These are phyloP conservation scores for Galaxea fascicularis DNA, from an alignment of 92 coral and sea anemone species.

Conservation along the genomic window DNA sequence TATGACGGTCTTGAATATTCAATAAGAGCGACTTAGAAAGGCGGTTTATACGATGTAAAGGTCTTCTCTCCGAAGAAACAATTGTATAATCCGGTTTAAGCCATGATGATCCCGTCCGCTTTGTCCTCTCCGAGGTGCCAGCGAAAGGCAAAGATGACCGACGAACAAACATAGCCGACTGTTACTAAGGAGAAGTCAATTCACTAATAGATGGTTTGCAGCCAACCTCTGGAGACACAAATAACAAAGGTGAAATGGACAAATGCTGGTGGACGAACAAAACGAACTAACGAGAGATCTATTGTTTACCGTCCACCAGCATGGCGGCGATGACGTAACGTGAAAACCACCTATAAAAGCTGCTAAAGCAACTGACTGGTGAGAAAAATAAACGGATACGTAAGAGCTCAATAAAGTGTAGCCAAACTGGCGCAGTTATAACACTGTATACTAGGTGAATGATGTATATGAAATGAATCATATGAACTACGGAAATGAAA, in stretches of 20 bases:
- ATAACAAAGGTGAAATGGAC: no score
- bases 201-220: no score
- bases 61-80: neutral
- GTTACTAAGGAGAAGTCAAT: neutral
- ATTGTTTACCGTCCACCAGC: no score
- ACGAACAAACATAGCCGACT: neutral
- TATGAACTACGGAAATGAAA: no score
- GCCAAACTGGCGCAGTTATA: neutral
- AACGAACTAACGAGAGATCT: no score
- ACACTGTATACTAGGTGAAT: no score
- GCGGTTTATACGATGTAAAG: neutral
- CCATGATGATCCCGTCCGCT: neutral
- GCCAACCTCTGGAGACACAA: no score
- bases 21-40: neutral
- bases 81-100: neutral
- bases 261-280: no score
- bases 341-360: no score
- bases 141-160: neutral
- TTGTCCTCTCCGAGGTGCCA: neutral
- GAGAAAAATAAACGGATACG: neutral
- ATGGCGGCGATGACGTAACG: no score
- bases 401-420: neutral
- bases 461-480: no score
- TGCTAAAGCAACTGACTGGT: neutral
- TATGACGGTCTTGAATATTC: conserved; percentile 3